These are phyloP conservation scores for Dorcus parallelipipedus DNA, from an alignment of 2,888 invertebrate genomes.

Conservation along the genomic window DNA sequence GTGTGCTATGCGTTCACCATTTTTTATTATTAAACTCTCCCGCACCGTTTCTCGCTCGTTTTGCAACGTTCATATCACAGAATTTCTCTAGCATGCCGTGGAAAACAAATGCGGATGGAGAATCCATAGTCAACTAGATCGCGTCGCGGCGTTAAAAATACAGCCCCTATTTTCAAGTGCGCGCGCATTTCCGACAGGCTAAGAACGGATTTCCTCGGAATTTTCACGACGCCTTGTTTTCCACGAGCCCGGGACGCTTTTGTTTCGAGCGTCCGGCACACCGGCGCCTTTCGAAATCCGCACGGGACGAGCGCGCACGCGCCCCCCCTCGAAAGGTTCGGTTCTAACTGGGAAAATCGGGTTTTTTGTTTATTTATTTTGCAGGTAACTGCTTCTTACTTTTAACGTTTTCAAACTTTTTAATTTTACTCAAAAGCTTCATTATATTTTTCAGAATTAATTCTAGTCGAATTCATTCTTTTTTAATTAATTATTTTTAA, in stretches of 20 bases:
- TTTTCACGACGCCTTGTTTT: constrained; percentile 4
- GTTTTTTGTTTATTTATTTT: no score
- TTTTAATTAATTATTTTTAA: no score
- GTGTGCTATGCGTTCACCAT: background rate
- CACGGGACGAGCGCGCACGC: no score
- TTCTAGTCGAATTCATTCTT: no score
- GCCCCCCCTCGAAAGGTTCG: no score
- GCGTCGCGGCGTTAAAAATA: constrained; percentile 23
- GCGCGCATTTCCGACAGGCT: constrained; percentile 10
- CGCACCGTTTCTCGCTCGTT: constrained; percentile 11
- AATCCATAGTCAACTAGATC: constrained; percentile 22
- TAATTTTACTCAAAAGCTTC: no score
- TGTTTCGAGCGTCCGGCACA: background rate
- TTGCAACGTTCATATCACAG: constrained; percentile 23
- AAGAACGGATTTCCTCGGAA: constrained; percentile 16
- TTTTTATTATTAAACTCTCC: constrained; percentile 7
- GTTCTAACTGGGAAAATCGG: no score
- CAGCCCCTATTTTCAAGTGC: constrained; percentile 18
- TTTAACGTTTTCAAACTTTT: no score
- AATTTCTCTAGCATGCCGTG: constrained; percentile 18
- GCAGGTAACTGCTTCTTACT: no score
- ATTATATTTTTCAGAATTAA: no score
- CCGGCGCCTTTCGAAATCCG: background rate
- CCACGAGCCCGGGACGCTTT: background rate
- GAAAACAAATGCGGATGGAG: constrained; percentile 24